A percentile compares a stretch with the other conserved stretches of the same genome.
Evolutionary conservation across 1,140 invertebrate species (phyloP).

Genomic region (Steinernema khuongi): DNA sequence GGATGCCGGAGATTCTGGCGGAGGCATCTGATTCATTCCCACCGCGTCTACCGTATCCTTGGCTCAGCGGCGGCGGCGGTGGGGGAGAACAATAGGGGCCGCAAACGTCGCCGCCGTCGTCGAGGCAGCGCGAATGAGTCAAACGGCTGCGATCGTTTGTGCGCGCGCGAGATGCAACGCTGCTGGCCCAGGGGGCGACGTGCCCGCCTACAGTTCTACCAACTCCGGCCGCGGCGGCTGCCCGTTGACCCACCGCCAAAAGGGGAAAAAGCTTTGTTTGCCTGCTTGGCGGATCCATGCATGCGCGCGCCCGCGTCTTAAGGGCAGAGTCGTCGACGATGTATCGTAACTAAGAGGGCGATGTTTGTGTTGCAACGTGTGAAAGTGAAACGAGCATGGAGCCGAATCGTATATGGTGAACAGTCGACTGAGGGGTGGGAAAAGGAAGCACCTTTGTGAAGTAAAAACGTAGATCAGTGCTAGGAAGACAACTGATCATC

Average conservation of each 20-base stretch:
- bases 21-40: neutral
- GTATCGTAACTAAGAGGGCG: no score
- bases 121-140: constrained; percentile 13
- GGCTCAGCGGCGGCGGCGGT: neutral
- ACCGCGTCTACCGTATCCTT: neutral
- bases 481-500: no score
- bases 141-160: neutral
- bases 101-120: neutral
- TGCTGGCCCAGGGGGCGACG: neutral
- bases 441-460: no score
- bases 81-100: constrained; percentile 12
- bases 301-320: no score
- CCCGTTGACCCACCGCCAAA: neutral
- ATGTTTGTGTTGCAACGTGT: no score
- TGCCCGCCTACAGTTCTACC: neutral
- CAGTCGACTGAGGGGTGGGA: no score
- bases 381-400: no score
- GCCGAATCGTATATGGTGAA: no score
- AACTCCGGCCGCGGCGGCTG: neutral
- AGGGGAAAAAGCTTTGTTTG: neutral
- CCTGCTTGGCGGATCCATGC: no score
- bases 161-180: neutral
- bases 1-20: neutral
- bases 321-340: neutral
- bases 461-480: no score